phyloP scores from a whole-genome alignment of 2,888 invertebrate species.

The Ypsolopha sequella region DNA sequence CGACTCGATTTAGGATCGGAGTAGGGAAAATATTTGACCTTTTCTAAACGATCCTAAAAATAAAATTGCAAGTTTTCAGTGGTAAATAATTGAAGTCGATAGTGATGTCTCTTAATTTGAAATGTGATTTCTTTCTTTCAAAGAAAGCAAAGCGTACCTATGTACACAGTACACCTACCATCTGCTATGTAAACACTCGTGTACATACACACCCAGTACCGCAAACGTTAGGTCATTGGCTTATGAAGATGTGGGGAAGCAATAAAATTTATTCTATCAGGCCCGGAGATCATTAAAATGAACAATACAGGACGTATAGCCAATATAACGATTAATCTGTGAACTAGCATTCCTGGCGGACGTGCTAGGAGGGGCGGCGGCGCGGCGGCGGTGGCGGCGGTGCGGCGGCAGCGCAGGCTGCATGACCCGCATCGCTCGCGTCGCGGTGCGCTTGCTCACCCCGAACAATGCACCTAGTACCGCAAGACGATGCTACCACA shows the following conservation, averaged over 20 bases:
- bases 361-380: not conserved
- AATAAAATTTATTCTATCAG: constrained; percentile 42
- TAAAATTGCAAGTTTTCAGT: too few species aligned
- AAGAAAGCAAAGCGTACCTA: not conserved
- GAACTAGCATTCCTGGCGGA: constrained; percentile 15
- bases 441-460: not conserved
- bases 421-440: not conserved
- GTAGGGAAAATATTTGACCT: too few species aligned
- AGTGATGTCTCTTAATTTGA: too few species aligned
- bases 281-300: constrained; percentile 32
- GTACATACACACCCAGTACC: constrained; percentile 27
- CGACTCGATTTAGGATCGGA: too few species aligned
- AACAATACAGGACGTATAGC: constrained; percentile 28
- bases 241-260: constrained; percentile 44
- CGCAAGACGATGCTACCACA: too few species aligned
- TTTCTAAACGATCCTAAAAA: too few species aligned
- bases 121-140: too few species aligned
- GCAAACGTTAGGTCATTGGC: constrained; percentile 56
- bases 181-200: constrained; percentile 28
- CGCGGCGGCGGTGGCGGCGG: not conserved
- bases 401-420: not conserved
- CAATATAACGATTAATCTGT: constrained; percentile 20
- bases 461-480: too few species aligned
- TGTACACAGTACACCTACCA: constrained; percentile 8
- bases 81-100: too few species aligned